A percentile compares a stretch with the other conserved stretches of the same genome.
Conservation (phyloP, 2,888 invertebrate species). For the Sabatieria punctata region DNA sequence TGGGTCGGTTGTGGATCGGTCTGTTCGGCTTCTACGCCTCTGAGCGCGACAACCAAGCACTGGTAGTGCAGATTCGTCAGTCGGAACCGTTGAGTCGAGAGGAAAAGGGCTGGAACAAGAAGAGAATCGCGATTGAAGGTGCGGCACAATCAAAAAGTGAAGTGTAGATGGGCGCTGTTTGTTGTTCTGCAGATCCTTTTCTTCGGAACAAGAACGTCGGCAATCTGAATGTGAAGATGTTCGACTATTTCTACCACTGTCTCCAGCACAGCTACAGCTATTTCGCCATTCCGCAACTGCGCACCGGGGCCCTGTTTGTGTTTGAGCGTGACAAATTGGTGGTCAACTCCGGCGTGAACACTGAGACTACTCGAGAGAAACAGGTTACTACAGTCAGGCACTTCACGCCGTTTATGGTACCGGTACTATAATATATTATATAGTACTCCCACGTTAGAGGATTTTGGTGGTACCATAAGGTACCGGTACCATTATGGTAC, state of each 20-base stretch:
- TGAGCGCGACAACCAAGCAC: constrained; percentile 4
- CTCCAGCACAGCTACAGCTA: constrained; percentile 37
- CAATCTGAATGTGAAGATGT: constrained; percentile 33
- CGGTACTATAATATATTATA: no score
- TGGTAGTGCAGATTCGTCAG: constrained; percentile 22
- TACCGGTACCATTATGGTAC: no score
- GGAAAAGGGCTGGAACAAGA: constrained; percentile 31
- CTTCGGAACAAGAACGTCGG: constrained; percentile 36
- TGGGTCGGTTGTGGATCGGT: constrained; percentile 33
- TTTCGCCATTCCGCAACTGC: constrained; percentile 36
- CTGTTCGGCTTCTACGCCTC: constrained; percentile 31
- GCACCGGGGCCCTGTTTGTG: constrained; percentile 30
- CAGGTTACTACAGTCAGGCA: no score
- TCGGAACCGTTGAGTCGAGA: constrained; percentile 14
- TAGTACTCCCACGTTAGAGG: no score
- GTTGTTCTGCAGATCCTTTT: constrained; percentile 41
- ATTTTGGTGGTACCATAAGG: no score
- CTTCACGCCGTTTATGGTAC: no score
- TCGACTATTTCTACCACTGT: constrained; percentile 38
- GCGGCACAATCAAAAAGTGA: constrained; percentile 4
- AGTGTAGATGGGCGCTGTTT: no score
- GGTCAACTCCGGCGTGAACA: not conserved
- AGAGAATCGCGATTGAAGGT: constrained; percentile 33
- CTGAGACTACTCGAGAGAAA: no score
- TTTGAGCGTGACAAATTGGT: constrained; percentile 11